A percentile compares a stretch with the other conserved stretches of the same genome.
These are phyloP conservation scores for Pyralis farinalis DNA, from an alignment of 2,888 invertebrate species.

Conservation along the genomic window DNA sequence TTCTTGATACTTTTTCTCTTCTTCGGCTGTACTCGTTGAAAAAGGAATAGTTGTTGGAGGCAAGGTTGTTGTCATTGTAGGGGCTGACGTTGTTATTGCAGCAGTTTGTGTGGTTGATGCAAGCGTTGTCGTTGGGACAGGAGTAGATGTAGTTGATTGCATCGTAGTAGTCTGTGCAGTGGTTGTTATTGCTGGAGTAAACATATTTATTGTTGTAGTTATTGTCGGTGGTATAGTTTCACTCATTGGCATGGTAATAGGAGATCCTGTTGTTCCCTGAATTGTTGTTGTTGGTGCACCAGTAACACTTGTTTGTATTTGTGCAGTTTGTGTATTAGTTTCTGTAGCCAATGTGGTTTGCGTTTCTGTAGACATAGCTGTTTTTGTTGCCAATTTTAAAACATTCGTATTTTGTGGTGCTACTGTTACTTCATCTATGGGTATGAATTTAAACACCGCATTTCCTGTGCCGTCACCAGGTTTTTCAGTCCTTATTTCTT, in stretches of 20 bases:
- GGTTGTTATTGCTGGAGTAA: constrained; percentile 16
- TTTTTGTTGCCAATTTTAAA: constrained; percentile 60
- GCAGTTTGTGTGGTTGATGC: constrained; percentile 23
- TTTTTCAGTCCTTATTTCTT: constrained; percentile 76
- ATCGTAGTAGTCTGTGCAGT: constrained; percentile 3
- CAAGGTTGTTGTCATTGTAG: constrained; percentile 28
- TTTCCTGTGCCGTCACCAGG: constrained; percentile 59
- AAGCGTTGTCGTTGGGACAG: constrained; percentile 25
- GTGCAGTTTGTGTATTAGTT: constrained; percentile 53
- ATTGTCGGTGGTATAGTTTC: constrained; percentile 24
- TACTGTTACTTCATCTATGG: constrained; percentile 66
- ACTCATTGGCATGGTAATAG: constrained; percentile 20
- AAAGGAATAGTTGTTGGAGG: constrained; percentile 20
- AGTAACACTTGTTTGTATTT: constrained; percentile 37
- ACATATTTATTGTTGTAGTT: neutral
- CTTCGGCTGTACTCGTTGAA: constrained; percentile 39
- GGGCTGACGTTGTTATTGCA: constrained; percentile 19
- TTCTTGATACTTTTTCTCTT: constrained; percentile 49
- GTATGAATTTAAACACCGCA: constrained; percentile 71
- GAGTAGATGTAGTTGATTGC: constrained; percentile 19
- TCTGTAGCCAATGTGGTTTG: constrained; percentile 44
- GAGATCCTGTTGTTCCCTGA: constrained; percentile 19
- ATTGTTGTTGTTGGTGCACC: constrained; percentile 17
- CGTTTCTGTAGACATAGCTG: constrained; percentile 39
- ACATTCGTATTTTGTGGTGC: constrained; percentile 64